Percentiles rank a stretch among this genome's conserved stretches.
These are phyloP conservation scores for Campylomormyrus numenius DNA, from an alignment of 2,113 vertebrate genomes.

Conservation along the genomic window DNA sequence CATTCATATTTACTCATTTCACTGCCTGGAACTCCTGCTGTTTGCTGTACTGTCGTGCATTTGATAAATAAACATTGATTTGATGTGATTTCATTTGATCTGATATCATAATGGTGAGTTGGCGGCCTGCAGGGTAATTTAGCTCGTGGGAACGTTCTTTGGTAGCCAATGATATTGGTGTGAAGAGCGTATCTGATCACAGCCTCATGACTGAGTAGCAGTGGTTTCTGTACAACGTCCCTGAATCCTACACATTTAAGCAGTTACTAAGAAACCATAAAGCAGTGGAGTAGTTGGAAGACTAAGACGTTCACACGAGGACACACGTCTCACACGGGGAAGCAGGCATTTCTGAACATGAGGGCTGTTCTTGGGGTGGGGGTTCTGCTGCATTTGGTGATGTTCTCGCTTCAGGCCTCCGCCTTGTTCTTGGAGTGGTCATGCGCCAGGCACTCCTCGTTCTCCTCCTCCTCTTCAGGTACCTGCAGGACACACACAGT, in stretches of 20 bases:
- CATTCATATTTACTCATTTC: background rate
- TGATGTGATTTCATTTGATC: background rate
- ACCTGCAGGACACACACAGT: conserved; percentile 45
- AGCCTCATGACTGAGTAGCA: background rate
- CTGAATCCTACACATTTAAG: background rate
- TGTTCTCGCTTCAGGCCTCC: conserved; percentile 47
- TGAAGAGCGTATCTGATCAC: background rate
- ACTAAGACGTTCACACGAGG: background rate
- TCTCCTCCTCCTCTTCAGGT: conserved; percentile 61
- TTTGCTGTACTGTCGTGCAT: background rate
- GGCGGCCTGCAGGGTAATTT: background rate
- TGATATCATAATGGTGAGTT: background rate
- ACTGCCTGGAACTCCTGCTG: background rate
- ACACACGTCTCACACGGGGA: background rate
- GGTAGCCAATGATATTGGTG: background rate
- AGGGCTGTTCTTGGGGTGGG: background rate
- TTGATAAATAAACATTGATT: background rate
- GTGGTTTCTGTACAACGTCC: background rate
- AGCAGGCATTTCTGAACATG: background rate
- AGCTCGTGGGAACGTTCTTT: background rate
- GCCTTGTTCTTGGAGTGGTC: conserved; percentile 65
- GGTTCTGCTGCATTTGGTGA: background rate
- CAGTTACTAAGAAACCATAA: background rate
- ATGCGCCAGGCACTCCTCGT: conserved; percentile 56
- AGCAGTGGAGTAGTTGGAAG: background rate